These are phyloP conservation scores for Drosophila burlai DNA, from an alignment of 1,140 invertebrate species.

Conservation along the genomic window DNA sequence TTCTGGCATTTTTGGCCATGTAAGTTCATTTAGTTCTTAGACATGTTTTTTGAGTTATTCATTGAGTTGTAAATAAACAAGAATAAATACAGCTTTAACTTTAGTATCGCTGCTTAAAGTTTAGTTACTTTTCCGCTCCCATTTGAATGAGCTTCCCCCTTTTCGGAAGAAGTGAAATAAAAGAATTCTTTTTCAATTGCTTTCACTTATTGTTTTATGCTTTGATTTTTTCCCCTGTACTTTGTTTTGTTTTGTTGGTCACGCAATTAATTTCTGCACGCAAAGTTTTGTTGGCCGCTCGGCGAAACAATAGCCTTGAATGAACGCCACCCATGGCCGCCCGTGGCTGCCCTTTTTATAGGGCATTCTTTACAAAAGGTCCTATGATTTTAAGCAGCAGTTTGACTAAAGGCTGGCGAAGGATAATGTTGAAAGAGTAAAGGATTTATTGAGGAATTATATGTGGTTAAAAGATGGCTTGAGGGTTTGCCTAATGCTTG, in stretches of 20 bases:
- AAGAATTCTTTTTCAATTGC: conserved; percentile 42
- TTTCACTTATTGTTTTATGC: conserved; percentile 39
- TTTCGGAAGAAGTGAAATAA: conserved; percentile 25
- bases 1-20: not conserved
- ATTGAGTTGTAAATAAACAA: not conserved
- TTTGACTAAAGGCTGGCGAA: not conserved
- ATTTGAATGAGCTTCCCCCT: not conserved
- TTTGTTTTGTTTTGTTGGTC: conserved; percentile 56
- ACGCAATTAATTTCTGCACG: conserved; percentile 58
- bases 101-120: too few species aligned
- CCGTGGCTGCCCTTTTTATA: not conserved
- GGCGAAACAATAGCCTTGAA: conserved; percentile 51
- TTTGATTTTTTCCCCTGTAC: conserved; percentile 35
- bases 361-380: not conserved
- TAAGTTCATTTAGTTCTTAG: not conserved
- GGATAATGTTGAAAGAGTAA: not conserved
- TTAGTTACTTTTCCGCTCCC: not conserved
- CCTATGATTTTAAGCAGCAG: not conserved
- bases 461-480: not conserved
- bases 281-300: conserved; percentile 43
- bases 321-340: not conserved
- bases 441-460: not conserved
- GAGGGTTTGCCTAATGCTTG: not conserved
- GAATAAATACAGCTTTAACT: not conserved
- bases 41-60: not conserved